Conservation (phyloP, 2,113 vertebrate genomes). For the Pollachius pollachius region DNA sequence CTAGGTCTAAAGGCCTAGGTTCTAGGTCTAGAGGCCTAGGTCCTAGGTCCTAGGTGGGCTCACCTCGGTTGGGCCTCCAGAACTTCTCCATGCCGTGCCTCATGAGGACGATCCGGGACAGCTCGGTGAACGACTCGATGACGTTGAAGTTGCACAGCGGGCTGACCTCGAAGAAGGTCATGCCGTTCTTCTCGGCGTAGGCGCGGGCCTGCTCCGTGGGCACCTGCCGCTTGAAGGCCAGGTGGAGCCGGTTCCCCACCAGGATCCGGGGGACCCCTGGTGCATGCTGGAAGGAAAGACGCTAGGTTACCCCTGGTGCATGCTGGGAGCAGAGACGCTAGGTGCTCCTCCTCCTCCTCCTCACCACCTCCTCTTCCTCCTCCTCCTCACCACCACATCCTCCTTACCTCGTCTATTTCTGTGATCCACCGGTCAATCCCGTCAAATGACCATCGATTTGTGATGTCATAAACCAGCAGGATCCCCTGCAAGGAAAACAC, state of each 20-base stretch:
- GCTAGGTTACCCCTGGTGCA: slow-evolving; percentile 81
- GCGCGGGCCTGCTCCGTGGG: slow-evolving; percentile 94
- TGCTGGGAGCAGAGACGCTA: slow-evolving; percentile 71
- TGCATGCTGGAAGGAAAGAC: slow-evolving; percentile 78
- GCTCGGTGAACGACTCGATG: slow-evolving; percentile 95
- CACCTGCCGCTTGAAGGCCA: slow-evolving; percentile 96
- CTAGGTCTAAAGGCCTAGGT: no score
- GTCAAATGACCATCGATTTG: slow-evolving; percentile 99
- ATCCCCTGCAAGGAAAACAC: slow-evolving; percentile 79
- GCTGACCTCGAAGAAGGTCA: slow-evolving; percentile 99
- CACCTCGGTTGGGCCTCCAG: slow-evolving; percentile 97
- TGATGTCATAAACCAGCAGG: slow-evolving; percentile 97
- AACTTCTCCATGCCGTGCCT: slow-evolving; percentile 99
- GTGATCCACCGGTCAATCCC: slow-evolving; percentile 98
- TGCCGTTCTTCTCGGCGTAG: slow-evolving; percentile 95
- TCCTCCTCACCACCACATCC: no score
- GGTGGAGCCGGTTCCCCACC: slow-evolving; percentile 93
- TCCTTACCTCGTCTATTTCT: slow-evolving; percentile 93
- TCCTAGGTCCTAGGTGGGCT: background rate
- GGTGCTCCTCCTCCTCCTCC: no score
- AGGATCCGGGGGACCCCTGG: slow-evolving; percentile 95
- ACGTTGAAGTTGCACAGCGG: slow-evolving; percentile 99
- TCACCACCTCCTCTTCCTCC: no score
- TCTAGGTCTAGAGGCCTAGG: background rate
- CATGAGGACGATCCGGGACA: slow-evolving; percentile 98